Percentiles rank a stretch among this genome's conserved stretches.
phyloP scores from a whole-genome alignment of 1,140 invertebrate species.

The Drosophila ficusphila region DNA sequence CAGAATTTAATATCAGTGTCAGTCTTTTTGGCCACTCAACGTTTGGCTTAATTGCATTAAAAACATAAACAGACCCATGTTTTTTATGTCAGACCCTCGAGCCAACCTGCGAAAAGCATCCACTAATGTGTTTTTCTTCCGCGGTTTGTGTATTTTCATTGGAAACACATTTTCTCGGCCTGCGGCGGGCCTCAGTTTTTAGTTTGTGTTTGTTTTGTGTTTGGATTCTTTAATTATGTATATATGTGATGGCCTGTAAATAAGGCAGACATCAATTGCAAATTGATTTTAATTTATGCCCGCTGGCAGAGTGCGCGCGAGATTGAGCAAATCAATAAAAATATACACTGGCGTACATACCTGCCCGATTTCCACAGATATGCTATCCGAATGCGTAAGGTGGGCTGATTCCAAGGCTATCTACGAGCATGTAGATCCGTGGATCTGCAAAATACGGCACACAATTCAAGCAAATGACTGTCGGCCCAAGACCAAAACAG shows the following conservation, averaged over 20 bases:
- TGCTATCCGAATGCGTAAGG: slow-evolving; percentile 2
- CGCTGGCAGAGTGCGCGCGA: slow-evolving; percentile 12
- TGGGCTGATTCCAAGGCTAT: slow-evolving; percentile 22
- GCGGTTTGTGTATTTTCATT: slow-evolving; percentile 37
- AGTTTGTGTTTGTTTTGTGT: slow-evolving; percentile 60
- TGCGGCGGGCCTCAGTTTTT: slow-evolving; percentile 20
- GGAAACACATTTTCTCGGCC: slow-evolving; percentile 10
- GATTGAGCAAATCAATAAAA: slow-evolving; percentile 32
- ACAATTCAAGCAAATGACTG: slow-evolving; percentile 74
- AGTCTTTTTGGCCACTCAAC: background rate
- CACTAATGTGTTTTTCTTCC: slow-evolving; percentile 50
- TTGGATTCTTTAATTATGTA: slow-evolving; percentile 73
- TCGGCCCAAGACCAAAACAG: slow-evolving; percentile 53
- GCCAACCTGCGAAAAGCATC: slow-evolving; percentile 16
- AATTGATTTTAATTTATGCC: slow-evolving; percentile 65
- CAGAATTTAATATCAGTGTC: background rate
- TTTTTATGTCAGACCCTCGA: slow-evolving; percentile 31
- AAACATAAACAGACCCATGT: slow-evolving; percentile 39
- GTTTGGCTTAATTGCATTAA: slow-evolving; percentile 49
- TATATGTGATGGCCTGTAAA: slow-evolving; percentile 54
- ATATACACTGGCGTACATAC: slow-evolving; percentile 3
- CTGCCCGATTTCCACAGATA: background rate
- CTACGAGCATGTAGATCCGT: background rate
- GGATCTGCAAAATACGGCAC: slow-evolving; percentile 1
- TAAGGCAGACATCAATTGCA: slow-evolving; percentile 69